A percentile compares a stretch with the other conserved stretches of the same genome.
These are phyloP conservation scores for Papilio helenus DNA, from an alignment of 1,140 invertebrate species.

Conservation along the genomic window DNA sequence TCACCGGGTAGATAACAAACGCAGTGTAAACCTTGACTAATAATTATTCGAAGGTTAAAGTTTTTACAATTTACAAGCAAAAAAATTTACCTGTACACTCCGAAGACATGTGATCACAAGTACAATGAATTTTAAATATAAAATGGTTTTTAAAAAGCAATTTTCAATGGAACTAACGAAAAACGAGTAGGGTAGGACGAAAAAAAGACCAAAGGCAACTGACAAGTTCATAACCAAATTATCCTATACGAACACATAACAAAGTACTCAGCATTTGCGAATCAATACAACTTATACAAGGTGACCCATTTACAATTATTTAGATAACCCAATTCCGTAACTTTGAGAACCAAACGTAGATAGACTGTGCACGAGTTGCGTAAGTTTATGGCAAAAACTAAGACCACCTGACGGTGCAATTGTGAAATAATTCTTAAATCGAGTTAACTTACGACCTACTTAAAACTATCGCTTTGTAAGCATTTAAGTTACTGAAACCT, in stretches of 20 bases:
- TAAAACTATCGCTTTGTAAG: background rate
- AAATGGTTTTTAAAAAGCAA: too few relatives aligned
- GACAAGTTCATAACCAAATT: background rate
- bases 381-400: background rate
- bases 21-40: constrained; percentile 1
- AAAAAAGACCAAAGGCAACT: background rate
- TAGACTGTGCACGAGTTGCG: background rate
- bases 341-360: background rate
- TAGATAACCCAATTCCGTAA: background rate
- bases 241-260: background rate
- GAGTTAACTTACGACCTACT: constrained; percentile 1
- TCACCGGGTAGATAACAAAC: constrained; percentile 28
- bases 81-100: background rate
- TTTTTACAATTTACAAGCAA: background rate
- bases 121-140: background rate
- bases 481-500: background rate
- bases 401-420: background rate
- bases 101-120: background rate
- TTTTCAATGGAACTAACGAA: background rate
- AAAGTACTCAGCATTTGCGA: background rate
- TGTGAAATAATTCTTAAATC: background rate
- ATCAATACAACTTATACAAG: constrained; percentile 8
- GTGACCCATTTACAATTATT: constrained; percentile 7
- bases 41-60: background rate
- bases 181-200: background rate